Base-by-base conservation (phyloP, 2,797 vertebrate genomes). In the Hydrophis major region DNA sequence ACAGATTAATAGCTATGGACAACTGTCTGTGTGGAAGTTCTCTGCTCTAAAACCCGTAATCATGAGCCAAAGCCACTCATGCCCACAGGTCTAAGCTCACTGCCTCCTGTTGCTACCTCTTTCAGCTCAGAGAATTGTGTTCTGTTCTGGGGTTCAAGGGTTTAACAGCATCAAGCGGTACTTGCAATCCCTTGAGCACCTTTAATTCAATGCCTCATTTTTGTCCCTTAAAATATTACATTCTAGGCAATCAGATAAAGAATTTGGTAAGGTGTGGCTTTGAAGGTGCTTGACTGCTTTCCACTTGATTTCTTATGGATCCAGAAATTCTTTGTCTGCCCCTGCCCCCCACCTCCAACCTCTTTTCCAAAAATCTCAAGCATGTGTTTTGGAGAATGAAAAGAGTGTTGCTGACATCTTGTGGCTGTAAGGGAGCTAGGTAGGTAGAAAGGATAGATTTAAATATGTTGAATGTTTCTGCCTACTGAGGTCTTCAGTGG, bases 371-470 rank as follows among this genome's bases (percentile, higher is more conserved):
- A 8, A 47, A 53, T 53, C 37, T 50, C 47, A 55, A 28, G 47
- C 57, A 56, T 8, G 10, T 86, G 18, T 60, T 57, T 55, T n/a
- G 55, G 42, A 56, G 4, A 63, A 42, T 20, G n/a, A 6, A 53
- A 60, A 78, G 16, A 56, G 37, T 60, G 14, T 63, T 56, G n/a
- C 66, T 91, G 90, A 91, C 93, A 86, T n/a, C 93, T 91, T 86
- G 66, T 91, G 93, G 90, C 57, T 20, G 5, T 32, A 14, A 55
- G 32, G 74, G 6, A 7, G 32, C 16, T 69, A 12, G 11, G 28
- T 53, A 55, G n/a, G 61, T 69, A 2, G 47, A 28, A 53, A 53
- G 14, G 18, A 20, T 18, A 74, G 66, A 74, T 13, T 89, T 89
- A 89, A 28, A 60, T 37, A 14, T 47, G 4, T 59, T 37, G 32